phyloP scores from a whole-genome alignment of 1,140 invertebrate species.

The Drosophila seguyi region DNA sequence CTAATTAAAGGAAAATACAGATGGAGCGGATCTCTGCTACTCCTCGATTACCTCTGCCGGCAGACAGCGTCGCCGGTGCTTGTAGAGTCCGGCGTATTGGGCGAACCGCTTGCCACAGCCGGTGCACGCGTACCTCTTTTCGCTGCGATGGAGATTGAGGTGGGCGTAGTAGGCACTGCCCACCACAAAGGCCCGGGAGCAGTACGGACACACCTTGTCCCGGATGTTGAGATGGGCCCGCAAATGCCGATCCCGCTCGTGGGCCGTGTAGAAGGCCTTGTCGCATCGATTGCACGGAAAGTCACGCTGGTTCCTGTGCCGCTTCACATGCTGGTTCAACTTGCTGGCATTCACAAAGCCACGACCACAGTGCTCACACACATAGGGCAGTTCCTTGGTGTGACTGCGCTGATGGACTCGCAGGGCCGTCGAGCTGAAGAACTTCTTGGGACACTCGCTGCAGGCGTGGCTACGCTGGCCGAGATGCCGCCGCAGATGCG shows the following conservation, averaged over 20 bases:
- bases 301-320: conserved; percentile 91
- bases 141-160: conserved; percentile 87
- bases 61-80: conserved; percentile 84
- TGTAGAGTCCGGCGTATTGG: conserved; percentile 87
- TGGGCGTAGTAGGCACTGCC: conserved; percentile 87
- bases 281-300: conserved; percentile 89
- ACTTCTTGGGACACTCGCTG: conserved; percentile 72
- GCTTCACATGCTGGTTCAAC: conserved; percentile 86
- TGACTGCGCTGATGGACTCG: conserved; percentile 70
- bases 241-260: conserved; percentile 68
- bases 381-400: conserved; percentile 76
- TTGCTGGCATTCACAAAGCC: conserved; percentile 85
- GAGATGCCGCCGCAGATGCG: conserved; percentile 68
- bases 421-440: conserved; percentile 67
- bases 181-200: conserved; percentile 87
- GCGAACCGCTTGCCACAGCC: conserved; percentile 86
- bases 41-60: conserved; percentile 30
- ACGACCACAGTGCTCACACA: conserved; percentile 72
- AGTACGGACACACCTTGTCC: conserved; percentile 86
- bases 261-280: conserved; percentile 87
- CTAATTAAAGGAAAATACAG: not conserved
- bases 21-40: not conserved
- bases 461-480: conserved; percentile 58
- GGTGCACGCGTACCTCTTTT: conserved; percentile 86
- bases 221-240: conserved; percentile 74